A percentile compares a stretch with the other conserved stretches of the same genome.
These are phyloP conservation scores for Teinopalpus imperialis DNA, from an alignment of 2,888 invertebrate species.

Conservation along the genomic window DNA sequence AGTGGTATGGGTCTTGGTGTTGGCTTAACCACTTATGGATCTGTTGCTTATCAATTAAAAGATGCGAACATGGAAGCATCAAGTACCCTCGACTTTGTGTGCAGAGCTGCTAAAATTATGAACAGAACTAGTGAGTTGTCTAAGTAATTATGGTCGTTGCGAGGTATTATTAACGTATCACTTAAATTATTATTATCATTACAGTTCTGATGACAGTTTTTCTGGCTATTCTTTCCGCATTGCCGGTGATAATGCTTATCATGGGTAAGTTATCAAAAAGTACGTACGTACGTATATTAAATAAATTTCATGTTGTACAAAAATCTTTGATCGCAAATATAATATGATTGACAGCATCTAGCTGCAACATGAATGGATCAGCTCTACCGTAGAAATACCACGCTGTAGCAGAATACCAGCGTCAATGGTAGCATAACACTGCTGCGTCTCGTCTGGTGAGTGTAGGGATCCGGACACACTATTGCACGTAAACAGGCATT, in stretches of 20 bases:
- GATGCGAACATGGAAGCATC: conserved; percentile 90
- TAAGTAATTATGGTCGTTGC: background rate
- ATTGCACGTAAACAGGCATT: no score
- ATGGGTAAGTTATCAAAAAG: no score
- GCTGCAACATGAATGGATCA: no score
- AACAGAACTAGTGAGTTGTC: conserved; percentile 85
- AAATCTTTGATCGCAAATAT: no score
- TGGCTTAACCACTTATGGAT: conserved; percentile 86
- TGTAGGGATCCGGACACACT: no score
- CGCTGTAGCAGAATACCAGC: no score
- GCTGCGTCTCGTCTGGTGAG: no score
- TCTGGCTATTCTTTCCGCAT: conserved; percentile 84
- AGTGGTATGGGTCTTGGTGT: conserved; percentile 70
- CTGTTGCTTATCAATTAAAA: conserved; percentile 89
- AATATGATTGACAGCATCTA: no score
- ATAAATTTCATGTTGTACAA: no score
- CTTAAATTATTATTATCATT: conserved; percentile 46
- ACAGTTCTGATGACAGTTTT: conserved; percentile 87
- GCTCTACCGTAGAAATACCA: no score
- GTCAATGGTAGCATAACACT: no score
- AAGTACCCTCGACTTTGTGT: conserved; percentile 87
- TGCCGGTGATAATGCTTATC: conserved; percentile 89
- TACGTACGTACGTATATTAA: no score
- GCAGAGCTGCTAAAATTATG: conserved; percentile 86
- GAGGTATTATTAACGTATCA: background rate